Conservation (phyloP, 2,797 vertebrate genomes). For the Holocentrus rufus region DNA sequence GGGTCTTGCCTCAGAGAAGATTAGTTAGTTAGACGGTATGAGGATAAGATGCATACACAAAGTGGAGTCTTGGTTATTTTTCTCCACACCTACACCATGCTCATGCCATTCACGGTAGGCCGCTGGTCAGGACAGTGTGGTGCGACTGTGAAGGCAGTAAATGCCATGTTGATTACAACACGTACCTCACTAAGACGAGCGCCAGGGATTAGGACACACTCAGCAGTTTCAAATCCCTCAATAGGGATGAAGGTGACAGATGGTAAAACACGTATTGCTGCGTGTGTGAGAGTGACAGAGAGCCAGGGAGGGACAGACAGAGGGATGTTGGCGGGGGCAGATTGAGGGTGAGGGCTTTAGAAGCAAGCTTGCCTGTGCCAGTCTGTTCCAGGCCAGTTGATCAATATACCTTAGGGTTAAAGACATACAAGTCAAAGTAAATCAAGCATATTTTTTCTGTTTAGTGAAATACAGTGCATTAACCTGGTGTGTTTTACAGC, state of each 20-base stretch:
- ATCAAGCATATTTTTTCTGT: not conserved
- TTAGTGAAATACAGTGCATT: not conserved
- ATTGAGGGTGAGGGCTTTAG: not conserved
- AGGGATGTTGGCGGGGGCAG: not conserved
- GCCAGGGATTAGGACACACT: conserved; percentile 77
- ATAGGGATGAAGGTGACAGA: conserved; percentile 71
- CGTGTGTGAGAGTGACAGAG: conserved; percentile 1
- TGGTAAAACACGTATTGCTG: conserved; percentile 57
- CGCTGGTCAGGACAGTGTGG: conserved; percentile 1
- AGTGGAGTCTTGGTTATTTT: conserved; percentile 16
- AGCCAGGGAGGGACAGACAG: conserved; percentile 25
- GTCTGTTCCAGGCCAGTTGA: not conserved
- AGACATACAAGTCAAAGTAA: not conserved
- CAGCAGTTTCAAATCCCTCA: conserved; percentile 82
- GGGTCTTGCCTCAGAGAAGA: conserved; percentile 61
- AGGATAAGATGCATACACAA: not conserved
- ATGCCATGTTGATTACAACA: conserved; percentile 46
- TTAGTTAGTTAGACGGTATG: conserved; percentile 1
- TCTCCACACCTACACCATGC: conserved; percentile 27
- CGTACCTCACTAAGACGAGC: conserved; percentile 71
- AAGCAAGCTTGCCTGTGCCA: not conserved
- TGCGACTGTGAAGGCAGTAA: conserved; percentile 20
- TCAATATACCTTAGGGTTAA: not conserved
- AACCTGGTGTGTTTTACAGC: not conserved
- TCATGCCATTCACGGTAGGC: conserved; percentile 11